Percentiles rank a stretch among this genome's conserved stretches.
Conservation (phyloP, 2,888 invertebrate species). For the Magallana nippona region DNA sequence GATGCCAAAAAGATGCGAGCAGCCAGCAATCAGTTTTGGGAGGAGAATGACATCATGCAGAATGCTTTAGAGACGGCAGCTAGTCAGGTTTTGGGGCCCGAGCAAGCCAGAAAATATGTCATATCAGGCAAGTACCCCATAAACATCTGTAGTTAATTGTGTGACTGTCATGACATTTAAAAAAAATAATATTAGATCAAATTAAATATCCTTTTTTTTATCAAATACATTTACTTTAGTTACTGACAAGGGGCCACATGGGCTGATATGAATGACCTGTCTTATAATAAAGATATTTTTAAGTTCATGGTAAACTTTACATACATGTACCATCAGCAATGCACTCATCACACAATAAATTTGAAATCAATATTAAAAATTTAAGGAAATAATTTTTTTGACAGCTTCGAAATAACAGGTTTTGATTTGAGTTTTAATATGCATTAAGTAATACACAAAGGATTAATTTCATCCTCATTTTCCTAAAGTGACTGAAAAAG, state of each 20-base stretch:
- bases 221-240: not conserved
- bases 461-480: not conserved
- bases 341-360: too few species aligned
- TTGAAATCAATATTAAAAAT: too few species aligned
- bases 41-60: conserved; percentile 55
- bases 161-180: not conserved
- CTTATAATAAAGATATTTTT: too few species aligned
- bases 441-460: too few species aligned
- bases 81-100: conserved; percentile 43
- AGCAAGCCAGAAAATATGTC: conserved; percentile 52
- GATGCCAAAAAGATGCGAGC: conserved; percentile 54
- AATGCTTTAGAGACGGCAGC: conserved; percentile 53
- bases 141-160: not conserved
- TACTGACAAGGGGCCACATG: not conserved
- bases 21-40: conserved; percentile 56
- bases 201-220: too few species aligned
- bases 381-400: too few species aligned
- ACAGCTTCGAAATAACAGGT: too few species aligned
- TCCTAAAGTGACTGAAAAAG: conserved; percentile 57
- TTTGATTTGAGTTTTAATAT: too few species aligned
- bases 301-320: too few species aligned
- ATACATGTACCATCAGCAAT: too few species aligned
- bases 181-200: not conserved
- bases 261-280: not conserved
- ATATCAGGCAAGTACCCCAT: conserved; percentile 56